A percentile compares a stretch with the other conserved stretches of the same genome.
Conservation (phyloP, 2,888 invertebrate species). For the Eucriotettix oculatus region DNA sequence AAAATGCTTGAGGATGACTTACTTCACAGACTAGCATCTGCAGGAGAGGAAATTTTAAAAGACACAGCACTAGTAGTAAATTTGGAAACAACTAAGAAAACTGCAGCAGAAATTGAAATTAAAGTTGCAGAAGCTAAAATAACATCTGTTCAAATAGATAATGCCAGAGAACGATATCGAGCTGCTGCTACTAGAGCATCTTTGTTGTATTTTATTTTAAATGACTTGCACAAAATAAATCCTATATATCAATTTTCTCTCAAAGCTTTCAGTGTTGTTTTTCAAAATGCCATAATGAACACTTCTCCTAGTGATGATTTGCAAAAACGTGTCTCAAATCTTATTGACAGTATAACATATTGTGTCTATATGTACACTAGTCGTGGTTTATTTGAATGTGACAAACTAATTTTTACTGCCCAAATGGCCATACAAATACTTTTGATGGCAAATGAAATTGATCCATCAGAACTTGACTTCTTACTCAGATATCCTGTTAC, state of each 20-base stretch:
- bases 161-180: slow-evolving; percentile 76
- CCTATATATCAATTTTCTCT: slow-evolving; percentile 91
- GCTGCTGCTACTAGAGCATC: slow-evolving; percentile 76
- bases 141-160: slow-evolving; percentile 76
- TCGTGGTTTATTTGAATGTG: slow-evolving; percentile 77
- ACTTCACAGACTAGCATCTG: slow-evolving; percentile 68
- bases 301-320: slow-evolving; percentile 54
- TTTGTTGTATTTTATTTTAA: slow-evolving; percentile 81
- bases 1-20: slow-evolving; percentile 86
- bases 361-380: slow-evolving; percentile 77
- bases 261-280: slow-evolving; percentile 84
- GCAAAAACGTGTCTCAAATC: slow-evolving; percentile 49
- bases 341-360: slow-evolving; percentile 78
- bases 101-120: slow-evolving; percentile 74
- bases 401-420: slow-evolving; percentile 78
- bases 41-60: slow-evolving; percentile 80
- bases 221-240: slow-evolving; percentile 81
- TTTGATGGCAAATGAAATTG: slow-evolving; percentile 46
- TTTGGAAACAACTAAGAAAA: slow-evolving; percentile 83
- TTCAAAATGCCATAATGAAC: slow-evolving; percentile 61
- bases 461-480: slow-evolving; percentile 66
- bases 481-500: slow-evolving; percentile 68
- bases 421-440: slow-evolving; percentile 69
- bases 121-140: slow-evolving; percentile 76
- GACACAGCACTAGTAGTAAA: slow-evolving; percentile 83